phyloP scores from a whole-genome alignment of 2,797 vertebrate genomes.

The Xiphorhynchus erythropygius region DNA sequence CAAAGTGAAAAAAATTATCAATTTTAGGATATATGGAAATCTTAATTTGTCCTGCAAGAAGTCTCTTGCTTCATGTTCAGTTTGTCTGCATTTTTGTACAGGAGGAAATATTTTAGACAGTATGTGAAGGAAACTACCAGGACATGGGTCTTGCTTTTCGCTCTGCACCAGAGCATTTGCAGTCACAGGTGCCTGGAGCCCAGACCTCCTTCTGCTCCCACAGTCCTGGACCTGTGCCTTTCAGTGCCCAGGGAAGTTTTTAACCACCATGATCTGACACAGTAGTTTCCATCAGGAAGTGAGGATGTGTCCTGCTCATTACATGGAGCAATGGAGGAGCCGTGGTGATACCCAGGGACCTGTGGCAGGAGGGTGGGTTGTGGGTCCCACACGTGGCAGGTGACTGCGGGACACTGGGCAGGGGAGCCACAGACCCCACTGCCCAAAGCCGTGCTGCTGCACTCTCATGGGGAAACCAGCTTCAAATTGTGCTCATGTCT shows the following conservation, averaged over 20 bases:
- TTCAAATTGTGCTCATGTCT: neutral
- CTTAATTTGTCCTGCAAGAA: neutral
- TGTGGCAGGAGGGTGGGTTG: neutral
- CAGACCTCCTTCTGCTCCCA: neutral
- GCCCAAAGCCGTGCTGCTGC: neutral
- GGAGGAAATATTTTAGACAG: neutral
- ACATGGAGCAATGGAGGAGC: neutral
- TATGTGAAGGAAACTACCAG: neutral
- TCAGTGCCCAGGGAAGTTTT: fast-evolving
- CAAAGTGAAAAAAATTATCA: fast-evolving
- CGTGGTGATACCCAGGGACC: neutral
- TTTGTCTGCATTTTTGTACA: neutral
- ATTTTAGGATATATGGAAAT: neutral
- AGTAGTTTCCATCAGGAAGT: neutral
- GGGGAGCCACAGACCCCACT: neutral
- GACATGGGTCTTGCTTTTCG: neutral
- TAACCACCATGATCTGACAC: fast-evolving
- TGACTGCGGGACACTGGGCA: fast-evolving
- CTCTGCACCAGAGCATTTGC: fast-evolving
- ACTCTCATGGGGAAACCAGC: neutral
- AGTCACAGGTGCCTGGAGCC: neutral
- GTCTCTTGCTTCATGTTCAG: neutral
- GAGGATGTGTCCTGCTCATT: neutral
- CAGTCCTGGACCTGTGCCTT: neutral
- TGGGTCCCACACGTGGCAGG: fast-evolving